Percentiles rank a stretch among this genome's conserved stretches.
phyloP scores from a whole-genome alignment of 2,888 invertebrate species.

The Hypena proboscidalis region DNA sequence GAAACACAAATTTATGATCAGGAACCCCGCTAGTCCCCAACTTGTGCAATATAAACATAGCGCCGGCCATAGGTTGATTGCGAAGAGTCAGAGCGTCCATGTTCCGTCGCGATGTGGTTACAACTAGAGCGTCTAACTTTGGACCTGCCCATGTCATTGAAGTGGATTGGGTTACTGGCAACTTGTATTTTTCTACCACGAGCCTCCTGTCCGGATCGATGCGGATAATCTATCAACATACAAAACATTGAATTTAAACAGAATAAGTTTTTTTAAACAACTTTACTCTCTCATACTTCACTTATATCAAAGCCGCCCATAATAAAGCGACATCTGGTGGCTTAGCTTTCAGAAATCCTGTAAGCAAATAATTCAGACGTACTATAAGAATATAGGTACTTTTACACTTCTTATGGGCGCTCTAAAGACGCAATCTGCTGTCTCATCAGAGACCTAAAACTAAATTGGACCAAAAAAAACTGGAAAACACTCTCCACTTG shows the following conservation, averaged over 20 bases:
- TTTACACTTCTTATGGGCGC: no score
- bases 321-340: no score
- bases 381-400: no score
- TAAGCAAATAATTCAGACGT: no score
- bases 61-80: conserved; percentile 40
- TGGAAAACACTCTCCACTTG: no score
- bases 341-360: no score
- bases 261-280: neutral
- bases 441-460: no score
- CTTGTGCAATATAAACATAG: conserved; percentile 39
- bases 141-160: conserved; percentile 87
- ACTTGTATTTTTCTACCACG: conserved; percentile 68
- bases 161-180: conserved; percentile 82
- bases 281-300: no score
- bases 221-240: conserved; percentile 81
- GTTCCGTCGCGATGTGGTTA: conserved; percentile 79
- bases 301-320: no score
- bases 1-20: conserved; percentile 38
- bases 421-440: no score
- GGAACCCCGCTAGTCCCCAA: conserved; percentile 40
- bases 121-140: conserved; percentile 82
- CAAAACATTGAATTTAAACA: no score
- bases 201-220: conserved; percentile 68
- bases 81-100: conserved; percentile 20
- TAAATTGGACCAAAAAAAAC: no score